Evolutionary conservation across 2,888 invertebrate genomes (phyloP).

Genomic region (Dynastes tityus): DNA sequence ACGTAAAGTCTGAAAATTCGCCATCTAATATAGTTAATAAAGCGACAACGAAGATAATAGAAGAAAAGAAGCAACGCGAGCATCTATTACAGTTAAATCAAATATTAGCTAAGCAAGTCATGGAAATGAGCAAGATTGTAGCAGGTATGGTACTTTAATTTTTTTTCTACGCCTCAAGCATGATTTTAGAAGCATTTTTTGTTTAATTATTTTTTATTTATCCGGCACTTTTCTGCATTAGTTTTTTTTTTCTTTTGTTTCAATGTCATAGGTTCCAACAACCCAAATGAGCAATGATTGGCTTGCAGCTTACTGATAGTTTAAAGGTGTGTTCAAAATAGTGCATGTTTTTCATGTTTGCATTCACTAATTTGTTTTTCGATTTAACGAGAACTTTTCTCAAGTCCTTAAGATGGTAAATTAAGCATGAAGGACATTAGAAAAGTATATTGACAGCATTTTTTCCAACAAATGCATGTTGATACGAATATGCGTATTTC

Average conservation of each 20-base stretch:
- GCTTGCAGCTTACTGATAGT: slow-evolving; percentile 58
- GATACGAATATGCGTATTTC: too few relatives aligned
- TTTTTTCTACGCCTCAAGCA: slow-evolving; percentile 33
- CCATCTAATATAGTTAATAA: slow-evolving; percentile 65
- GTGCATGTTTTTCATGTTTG: slow-evolving; percentile 65
- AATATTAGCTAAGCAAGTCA: slow-evolving; percentile 93
- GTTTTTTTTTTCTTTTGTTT: slow-evolving; percentile 56
- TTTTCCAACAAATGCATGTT: not conserved
- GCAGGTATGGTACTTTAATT: slow-evolving; percentile 80
- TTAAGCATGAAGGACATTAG: not conserved
- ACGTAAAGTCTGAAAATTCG: slow-evolving; percentile 59
- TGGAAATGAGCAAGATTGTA: slow-evolving; percentile 95
- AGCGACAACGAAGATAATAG: slow-evolving; percentile 72
- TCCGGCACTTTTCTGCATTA: slow-evolving; percentile 53
- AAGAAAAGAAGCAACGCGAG: slow-evolving; percentile 90
- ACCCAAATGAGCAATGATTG: slow-evolving; percentile 65
- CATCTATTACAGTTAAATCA: slow-evolving; percentile 93
- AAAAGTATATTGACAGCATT: not conserved
- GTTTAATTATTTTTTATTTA: slow-evolving; percentile 53
- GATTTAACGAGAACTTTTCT: slow-evolving; percentile 47
- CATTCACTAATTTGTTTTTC: slow-evolving; percentile 51
- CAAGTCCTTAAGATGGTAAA: slow-evolving; percentile 8
- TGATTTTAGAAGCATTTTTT: slow-evolving; percentile 51
- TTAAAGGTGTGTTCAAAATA: slow-evolving; percentile 60
- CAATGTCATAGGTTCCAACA: slow-evolving; percentile 68